phyloP scores from a whole-genome alignment of 2,888 invertebrate species.

The Bellardia bayeri region DNA sequence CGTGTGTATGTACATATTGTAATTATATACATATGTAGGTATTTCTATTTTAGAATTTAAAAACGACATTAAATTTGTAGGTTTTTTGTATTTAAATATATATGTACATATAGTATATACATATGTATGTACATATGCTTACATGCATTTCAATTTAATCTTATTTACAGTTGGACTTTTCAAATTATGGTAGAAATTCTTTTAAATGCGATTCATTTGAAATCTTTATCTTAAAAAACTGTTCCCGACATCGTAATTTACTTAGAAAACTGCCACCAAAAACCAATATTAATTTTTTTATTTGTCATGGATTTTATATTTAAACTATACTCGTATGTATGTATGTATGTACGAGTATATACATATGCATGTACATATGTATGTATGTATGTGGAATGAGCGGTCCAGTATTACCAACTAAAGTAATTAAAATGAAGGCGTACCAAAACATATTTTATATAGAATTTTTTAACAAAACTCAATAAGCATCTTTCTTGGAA shows the following conservation, averaged over 20 bases:
- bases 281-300: neutral
- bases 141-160: neutral
- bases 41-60: slow-evolving; percentile 1
- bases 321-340: neutral
- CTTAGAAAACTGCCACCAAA: neutral
- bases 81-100: neutral
- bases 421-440: too few species aligned
- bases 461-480: too few species aligned
- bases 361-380: too few species aligned
- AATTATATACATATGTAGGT: too few species aligned
- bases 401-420: too few species aligned
- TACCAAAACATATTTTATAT: too few species aligned
- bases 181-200: neutral
- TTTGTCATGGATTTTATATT: neutral
- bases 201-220: slow-evolving; percentile 2
- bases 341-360: too few species aligned
- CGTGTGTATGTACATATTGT: too few species aligned
- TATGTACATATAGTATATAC: too few species aligned
- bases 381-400: too few species aligned
- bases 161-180: neutral
- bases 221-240: neutral
- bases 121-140: neutral
- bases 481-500: too few species aligned
- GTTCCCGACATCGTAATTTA: neutral
- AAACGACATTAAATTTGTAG: neutral